Evolutionary conservation across 2,113 vertebrate genomes (phyloP).

Genomic region (Semnopithecus entellus): DNA sequence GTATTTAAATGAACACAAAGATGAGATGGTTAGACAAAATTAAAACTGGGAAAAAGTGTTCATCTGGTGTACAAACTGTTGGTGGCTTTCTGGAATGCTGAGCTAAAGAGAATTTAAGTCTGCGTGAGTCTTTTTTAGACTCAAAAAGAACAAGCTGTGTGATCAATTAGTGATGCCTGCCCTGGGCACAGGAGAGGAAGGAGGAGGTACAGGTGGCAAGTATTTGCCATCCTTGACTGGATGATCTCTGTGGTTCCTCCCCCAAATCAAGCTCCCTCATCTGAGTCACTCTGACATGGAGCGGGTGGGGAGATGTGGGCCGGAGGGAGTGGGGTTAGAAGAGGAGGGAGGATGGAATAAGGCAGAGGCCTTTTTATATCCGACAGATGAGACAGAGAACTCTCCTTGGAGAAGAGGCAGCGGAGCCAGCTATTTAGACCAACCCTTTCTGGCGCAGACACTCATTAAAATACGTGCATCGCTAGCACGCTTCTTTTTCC

Average conservation of each 20-base stretch:
- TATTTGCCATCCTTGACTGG: not conserved
- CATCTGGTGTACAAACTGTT: not conserved
- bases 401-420: constrained; percentile 27
- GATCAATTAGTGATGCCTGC: constrained; percentile 5
- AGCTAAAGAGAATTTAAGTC: constrained; percentile 16
- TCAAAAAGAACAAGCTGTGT: not conserved
- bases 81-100: constrained; percentile 9
- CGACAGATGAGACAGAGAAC: not conserved
- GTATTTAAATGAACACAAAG: not conserved
- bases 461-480: constrained; percentile 33
- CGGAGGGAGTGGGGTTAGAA: not conserved
- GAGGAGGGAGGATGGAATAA: not conserved
- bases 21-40: constrained; percentile 3
- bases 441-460: not conserved
- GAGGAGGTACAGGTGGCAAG: not conserved
- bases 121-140: not conserved
- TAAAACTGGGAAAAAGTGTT: not conserved
- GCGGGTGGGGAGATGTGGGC: not conserved
- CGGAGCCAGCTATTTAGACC: not conserved
- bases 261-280: not conserved
- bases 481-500: constrained; percentile 13
- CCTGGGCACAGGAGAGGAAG: not conserved
- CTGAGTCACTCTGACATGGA: not conserved
- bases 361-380: not conserved
- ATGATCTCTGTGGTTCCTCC: not conserved